These are phyloP conservation scores for Eriocheir sinensis DNA, from an alignment of 1,140 invertebrate genomes.

Conservation along the genomic window DNA sequence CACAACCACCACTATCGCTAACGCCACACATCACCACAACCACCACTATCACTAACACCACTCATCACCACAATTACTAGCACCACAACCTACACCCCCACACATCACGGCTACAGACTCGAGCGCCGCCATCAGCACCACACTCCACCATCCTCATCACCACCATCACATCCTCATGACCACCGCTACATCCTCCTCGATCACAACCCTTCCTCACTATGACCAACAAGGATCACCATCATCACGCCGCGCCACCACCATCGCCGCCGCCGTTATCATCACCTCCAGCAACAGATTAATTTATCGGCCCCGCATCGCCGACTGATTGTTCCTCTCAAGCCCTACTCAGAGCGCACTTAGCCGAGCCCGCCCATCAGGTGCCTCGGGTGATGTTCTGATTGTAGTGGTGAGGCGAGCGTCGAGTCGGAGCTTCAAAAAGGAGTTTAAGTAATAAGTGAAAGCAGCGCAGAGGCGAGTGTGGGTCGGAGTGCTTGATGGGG, in stretches of 20 bases:
- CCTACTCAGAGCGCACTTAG: not conserved
- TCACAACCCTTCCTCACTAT: slow-evolving; percentile 5
- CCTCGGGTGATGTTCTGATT: not conserved
- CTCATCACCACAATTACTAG: not conserved
- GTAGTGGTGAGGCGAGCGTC: not conserved
- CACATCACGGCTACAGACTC: not conserved
- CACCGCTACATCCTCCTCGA: slow-evolving; percentile 27
- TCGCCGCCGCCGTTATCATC: not conserved
- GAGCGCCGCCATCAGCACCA: not conserved
- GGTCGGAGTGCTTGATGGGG: not conserved
- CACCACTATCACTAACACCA: slow-evolving; percentile 19
- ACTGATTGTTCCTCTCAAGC: slow-evolving; percentile 22
- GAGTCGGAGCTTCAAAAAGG: not conserved
- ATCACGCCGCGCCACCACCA: not conserved
- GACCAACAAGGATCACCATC: slow-evolving; percentile 2
- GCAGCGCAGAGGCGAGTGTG: not conserved
- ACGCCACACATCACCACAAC: not conserved
- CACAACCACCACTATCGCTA: not conserved
- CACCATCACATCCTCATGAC: slow-evolving; percentile 23
- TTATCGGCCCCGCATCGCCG: not conserved
- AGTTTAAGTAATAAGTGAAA: slow-evolving; percentile 26
- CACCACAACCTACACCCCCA: not conserved
- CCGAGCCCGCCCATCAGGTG: slow-evolving; percentile 18
- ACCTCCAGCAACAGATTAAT: slow-evolving; percentile 48
- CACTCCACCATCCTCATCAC: not conserved